Base-by-base conservation (phyloP, 1,140 invertebrate species). In the Drosophila ficusphila region DNA sequence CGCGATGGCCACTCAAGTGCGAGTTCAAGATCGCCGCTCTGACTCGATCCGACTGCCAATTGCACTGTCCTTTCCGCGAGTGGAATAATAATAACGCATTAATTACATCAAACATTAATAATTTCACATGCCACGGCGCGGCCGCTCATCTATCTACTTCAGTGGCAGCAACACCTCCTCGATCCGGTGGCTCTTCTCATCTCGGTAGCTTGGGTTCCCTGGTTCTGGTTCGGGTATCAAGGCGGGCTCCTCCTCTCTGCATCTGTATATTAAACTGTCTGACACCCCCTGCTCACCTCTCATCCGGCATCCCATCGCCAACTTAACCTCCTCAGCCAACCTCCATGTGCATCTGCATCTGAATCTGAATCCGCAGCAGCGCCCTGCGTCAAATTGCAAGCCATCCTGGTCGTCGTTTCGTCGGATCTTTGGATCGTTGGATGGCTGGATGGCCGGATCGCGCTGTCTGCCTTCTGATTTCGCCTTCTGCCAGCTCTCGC, bases 51-150 rank as follows among this genome's bases (percentile, higher is more conserved):
- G n/a, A n/a, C 4, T 19, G 18, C 4, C n/a, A n/a, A 18, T 6
- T 14, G 1, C 12, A 36, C 12, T 36, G 12, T 34, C n/a, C 49
- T 51, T 67, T 64, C 33, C 60, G n/a, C 62, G 16, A 25, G 44
- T 67, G 73, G 64, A 81, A 81, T 88, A 82, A 88, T 86, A 88
- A 88, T 82, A 88, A 88, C 74, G 77, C 82, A 86, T 86, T 88
- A 88, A 88, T 88, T 88, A 88, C 74, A 85, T 61, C 76, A 79
- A 86, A 86, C 81, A 86, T 86, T 86, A 76, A 86, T 86, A 79
- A 70, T 73, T 67, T 60, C 72, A 69, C 67, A 81, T 75, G 57
- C 62, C 62, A 79, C 52, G 33, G 31, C 52, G 53, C 51, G 41
- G 36, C 52, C 51, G 60, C 74, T 77, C 79, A 82, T 82, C 78